phyloP scores from a whole-genome alignment of 1,140 invertebrate genomes.

The Drosophila dunni region DNA sequence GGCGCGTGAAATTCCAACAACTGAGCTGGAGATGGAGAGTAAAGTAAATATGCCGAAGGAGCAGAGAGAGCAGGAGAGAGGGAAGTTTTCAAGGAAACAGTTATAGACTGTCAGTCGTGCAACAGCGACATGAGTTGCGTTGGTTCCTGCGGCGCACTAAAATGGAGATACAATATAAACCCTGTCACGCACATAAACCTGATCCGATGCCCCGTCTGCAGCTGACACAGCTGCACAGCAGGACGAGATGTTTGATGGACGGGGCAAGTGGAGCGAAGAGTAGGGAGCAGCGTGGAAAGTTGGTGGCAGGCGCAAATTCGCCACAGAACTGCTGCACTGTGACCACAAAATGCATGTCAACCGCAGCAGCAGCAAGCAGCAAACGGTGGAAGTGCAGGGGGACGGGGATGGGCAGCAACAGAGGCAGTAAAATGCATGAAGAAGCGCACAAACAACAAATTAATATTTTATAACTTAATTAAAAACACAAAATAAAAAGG shows the following conservation, averaged over 20 bases:
- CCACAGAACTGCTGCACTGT: slow-evolving; percentile 36
- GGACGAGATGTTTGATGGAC: background rate
- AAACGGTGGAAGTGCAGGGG: background rate
- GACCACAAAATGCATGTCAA: slow-evolving; percentile 74
- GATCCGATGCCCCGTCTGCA: slow-evolving; percentile 21
- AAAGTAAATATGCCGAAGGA: background rate
- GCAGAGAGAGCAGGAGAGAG: slow-evolving; percentile 3
- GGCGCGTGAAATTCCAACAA: slow-evolving; percentile 63
- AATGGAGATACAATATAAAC: slow-evolving; percentile 48
- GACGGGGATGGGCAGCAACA: background rate
- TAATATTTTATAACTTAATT: slow-evolving; percentile 80
- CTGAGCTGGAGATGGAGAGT: background rate
- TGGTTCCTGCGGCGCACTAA: slow-evolving; percentile 26
- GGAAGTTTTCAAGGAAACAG: background rate
- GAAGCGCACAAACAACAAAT: slow-evolving; percentile 54
- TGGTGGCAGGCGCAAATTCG: slow-evolving; percentile 10
- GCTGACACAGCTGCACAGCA: slow-evolving; percentile 21
- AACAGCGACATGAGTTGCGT: slow-evolving; percentile 31
- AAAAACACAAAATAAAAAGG: slow-evolving; percentile 65
- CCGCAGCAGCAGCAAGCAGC: slow-evolving; percentile 44
- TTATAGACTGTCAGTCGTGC: slow-evolving; percentile 7
- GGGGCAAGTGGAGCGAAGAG: background rate
- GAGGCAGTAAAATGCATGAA: slow-evolving; percentile 27
- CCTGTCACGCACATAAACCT: slow-evolving; percentile 39
- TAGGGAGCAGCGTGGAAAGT: background rate